Base-by-base conservation (phyloP, 2,113 vertebrate genomes). In the Ifrita kowaldi region DNA sequence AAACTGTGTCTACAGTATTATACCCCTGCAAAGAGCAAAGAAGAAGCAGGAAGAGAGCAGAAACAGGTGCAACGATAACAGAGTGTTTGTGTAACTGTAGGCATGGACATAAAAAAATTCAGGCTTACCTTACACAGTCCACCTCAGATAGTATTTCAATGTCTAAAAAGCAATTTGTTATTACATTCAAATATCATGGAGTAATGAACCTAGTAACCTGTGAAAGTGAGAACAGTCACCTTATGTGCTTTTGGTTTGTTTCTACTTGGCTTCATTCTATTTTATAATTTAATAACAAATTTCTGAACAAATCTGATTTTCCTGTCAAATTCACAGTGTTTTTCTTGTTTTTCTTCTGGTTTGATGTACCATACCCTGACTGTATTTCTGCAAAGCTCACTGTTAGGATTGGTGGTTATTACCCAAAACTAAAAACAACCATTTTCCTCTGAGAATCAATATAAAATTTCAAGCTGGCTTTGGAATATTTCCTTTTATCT, bases 391-490 rank as follows among this genome's bases (percentile, higher is more conserved):
- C 26, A 60, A 83, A 86, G 71, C 50, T 63, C 35, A 70, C 30
- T 78, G 39, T 55, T 87, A 62, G 60, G 80, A 73, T 5, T 60
- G 16, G 26, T 65, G 17, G 53, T 32, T 84, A 74, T 68, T 86
- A 87, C 11, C 24, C 68, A 52, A 88, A 88, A 80, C 42, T 88
- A 64, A 93, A 79, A 7, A 7, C 63, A 87, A 67, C 10, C 10
- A 32, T 89, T 93, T 89, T 92, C 56, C 57, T 84, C 75, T 70
- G 73, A 84, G 32, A 95, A 88, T 80, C 79, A 80, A 70, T 80
- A 83, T 8, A 85, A 87, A 74, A 53, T 70, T 90, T 88, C 76
- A 84, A 59, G 18, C 55, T 70, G 33, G 22, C 59, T 86, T 80
- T 84, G 59, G 63, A 90, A 86, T 67, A 67, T 32, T 92, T 92